Evolutionary conservation across 2,113 vertebrate genomes (phyloP).

Genomic region (Osmerus mordax): DNA sequence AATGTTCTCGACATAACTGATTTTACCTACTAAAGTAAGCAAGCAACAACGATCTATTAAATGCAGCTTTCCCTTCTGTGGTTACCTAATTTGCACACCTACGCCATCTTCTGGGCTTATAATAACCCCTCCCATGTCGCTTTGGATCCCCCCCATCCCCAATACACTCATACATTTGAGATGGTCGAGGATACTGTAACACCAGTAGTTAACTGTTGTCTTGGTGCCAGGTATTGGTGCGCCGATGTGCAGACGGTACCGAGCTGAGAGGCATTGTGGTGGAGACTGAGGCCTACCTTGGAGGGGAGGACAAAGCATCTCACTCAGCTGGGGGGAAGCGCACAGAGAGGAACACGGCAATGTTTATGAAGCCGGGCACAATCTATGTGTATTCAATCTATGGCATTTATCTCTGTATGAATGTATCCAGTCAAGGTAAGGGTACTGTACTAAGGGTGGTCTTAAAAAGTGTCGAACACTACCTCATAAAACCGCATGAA

Average conservation of each 20-base stretch:
- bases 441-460: background rate
- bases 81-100: conserved; percentile 1
- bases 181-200: background rate
- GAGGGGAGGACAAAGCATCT: conserved; percentile 90
- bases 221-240: conserved; percentile 80
- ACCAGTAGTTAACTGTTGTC: background rate
- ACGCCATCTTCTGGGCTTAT: conserved; percentile 2
- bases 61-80: background rate
- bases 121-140: background rate
- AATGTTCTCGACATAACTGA: too few relatives aligned
- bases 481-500: background rate
- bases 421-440: conserved; percentile 92
- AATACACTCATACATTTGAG: too few relatives aligned
- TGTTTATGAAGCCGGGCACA: conserved; percentile 97
- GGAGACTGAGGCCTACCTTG: conserved; percentile 94
- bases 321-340: conserved; percentile 89
- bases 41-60: too few relatives aligned
- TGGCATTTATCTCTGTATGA: conserved; percentile 91
- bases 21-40: too few relatives aligned
- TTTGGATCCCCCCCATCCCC: too few relatives aligned
- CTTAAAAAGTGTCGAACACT: background rate
- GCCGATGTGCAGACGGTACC: conserved; percentile 75
- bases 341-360: conserved; percentile 83
- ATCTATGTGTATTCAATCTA: conserved; percentile 94
- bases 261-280: conserved; percentile 87